Base-by-base conservation (phyloP, 1,140 invertebrate genomes). In the Pseudoatta argentina region DNA sequence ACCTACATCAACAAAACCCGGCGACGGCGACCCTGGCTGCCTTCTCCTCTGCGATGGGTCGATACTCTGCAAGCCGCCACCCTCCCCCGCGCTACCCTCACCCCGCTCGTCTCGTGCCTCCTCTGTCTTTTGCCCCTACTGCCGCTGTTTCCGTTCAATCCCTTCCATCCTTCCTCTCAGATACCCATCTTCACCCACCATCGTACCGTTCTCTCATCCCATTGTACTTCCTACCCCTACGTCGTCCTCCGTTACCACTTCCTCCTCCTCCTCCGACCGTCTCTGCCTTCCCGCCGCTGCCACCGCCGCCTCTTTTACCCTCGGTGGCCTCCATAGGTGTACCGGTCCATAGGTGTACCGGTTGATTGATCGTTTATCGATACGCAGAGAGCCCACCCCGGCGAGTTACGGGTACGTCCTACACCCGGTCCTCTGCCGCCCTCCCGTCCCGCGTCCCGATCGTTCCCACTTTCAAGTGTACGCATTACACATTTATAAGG, bases 331-430 rank as follows among this genome's bases (percentile, higher is more conserved):
- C 91, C 89, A 88, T 92, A 92, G 92, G 91, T 94, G 92, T 90
- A 92, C 88, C 78, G 81, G 85, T 89, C 88, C 89, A 88, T 92
- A 92, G 92, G 91, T 94, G 92, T 90, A 92, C 88, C 78, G 81
- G 83, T 90, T 94, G 94, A 94, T 94, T 94, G 93, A 94, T 94
- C 93, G 93, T 93, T 94, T 94, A 94, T 93, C 93, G 93, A 94
- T 94, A 94, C 91, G 86, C 89, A 81, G 87, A 91, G 88, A 87
- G 89, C 82, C 87, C 87, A 78, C 73, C 63, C 81, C 71, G 79
- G 81, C 79, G 89, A 90, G 88, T 89, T 89, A 87, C 71, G 88
- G 88, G 87, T 87, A 89, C 87, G 87, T 90, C 81, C 89, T 71
- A 69, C 83, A 69, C 86, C 61, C 81, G 67, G 27, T 81, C 85